Conservation (phyloP, 2,113 vertebrate genomes). For the Cinclus mexicanus region DNA sequence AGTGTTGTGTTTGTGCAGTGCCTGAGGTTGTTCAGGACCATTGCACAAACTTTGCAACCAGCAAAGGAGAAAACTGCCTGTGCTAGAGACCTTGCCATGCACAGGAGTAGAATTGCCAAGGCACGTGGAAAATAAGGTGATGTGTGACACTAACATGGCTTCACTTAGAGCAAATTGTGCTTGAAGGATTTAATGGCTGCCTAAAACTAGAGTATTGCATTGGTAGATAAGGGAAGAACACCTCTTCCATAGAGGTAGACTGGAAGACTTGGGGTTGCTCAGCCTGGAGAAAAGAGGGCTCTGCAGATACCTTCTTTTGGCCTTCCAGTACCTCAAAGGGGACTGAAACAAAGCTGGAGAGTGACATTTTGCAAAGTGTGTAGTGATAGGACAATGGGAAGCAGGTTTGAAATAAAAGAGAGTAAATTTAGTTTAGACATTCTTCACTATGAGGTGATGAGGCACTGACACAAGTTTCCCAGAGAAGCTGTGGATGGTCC, state of each 20-base stretch:
- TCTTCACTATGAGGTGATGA: not conserved
- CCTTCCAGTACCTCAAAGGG: not conserved
- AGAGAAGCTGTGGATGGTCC: not conserved
- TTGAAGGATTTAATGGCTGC: not conserved
- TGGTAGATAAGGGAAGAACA: not conserved
- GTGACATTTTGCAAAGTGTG: not conserved
- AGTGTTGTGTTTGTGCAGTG: not conserved
- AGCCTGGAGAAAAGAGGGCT: not conserved
- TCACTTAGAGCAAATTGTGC: not conserved
- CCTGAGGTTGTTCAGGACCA: not conserved
- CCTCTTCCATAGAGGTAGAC: not conserved
- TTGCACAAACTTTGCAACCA: not conserved
- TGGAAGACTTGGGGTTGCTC: not conserved
- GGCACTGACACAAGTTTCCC: not conserved
- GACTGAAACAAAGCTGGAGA: not conserved
- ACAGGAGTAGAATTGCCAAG: not conserved
- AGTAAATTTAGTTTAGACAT: not conserved
- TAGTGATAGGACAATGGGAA: not conserved
- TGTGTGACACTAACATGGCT: not conserved
- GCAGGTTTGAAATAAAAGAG: not conserved
- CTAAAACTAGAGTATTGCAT: rapidly evolving
- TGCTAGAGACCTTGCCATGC: not conserved
- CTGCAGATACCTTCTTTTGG: rapidly evolving
- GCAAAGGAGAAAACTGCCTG: not conserved
- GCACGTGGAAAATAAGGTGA: not conserved